A percentile compares a stretch with the other conserved stretches of the same genome.
Conservation (phyloP, 2,797 vertebrate species). For the Leptatherina wallacei region DNA sequence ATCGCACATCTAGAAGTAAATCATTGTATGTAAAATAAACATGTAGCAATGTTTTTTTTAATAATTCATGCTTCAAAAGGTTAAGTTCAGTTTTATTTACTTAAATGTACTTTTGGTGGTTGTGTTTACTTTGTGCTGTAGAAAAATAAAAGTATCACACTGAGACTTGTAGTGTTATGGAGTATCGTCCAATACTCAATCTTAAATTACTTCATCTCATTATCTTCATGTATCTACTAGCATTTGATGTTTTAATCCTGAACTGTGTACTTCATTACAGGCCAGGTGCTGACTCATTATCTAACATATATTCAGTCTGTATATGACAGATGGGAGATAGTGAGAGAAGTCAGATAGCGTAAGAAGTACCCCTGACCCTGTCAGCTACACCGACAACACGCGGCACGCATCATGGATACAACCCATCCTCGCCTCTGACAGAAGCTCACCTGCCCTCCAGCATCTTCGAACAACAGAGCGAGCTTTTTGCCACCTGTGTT, state of each 20-base stretch:
- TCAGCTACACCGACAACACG: slow-evolving; percentile 67
- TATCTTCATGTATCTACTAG: slow-evolving; percentile 68
- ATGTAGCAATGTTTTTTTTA: too few species aligned
- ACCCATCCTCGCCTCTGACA: slow-evolving; percentile 65
- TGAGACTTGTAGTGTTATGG: background rate
- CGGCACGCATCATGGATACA: slow-evolving; percentile 58
- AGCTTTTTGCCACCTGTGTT: slow-evolving; percentile 64
- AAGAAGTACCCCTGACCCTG: slow-evolving; percentile 70
- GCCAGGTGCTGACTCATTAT: slow-evolving; percentile 76
- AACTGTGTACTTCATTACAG: slow-evolving; percentile 60
- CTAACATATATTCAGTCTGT: slow-evolving; percentile 64
- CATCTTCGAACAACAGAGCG: slow-evolving; percentile 62
- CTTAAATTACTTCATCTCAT: background rate
- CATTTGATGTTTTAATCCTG: slow-evolving; percentile 70
- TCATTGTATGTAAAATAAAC: too few species aligned
- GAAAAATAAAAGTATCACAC: too few species aligned
- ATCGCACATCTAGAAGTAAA: too few species aligned
- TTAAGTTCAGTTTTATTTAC: too few species aligned
- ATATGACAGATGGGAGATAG: slow-evolving; percentile 73
- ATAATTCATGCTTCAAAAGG: too few species aligned
- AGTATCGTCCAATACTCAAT: background rate
- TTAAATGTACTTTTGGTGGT: too few species aligned
- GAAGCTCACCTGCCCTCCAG: slow-evolving; percentile 73
- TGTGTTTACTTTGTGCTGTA: too few species aligned
- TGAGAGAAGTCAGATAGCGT: slow-evolving; percentile 58